A percentile compares a stretch with the other conserved stretches of the same genome.
phyloP scores from a whole-genome alignment of 2,113 vertebrate genomes.

The cattle (Bos taurus) region ARS-UCD2.0 NC_037354.1:26088501-26089000 shows the following conservation, averaged over 20 bases:
- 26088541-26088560: background rate
- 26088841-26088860: background rate
- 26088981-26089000: background rate
- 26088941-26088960: background rate
- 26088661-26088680: background rate
- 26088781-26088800: background rate
- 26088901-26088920: background rate
- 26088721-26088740: background rate
- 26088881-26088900: background rate
- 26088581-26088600: background rate
- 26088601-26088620: background rate
- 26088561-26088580: background rate
- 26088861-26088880: background rate
- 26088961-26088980: background rate
- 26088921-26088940: background rate
- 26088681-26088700: background rate
- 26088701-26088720: background rate
- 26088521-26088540: background rate
- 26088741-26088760: background rate
- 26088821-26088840: background rate
- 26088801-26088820: background rate
- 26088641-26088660: background rate
- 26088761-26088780: background rate
- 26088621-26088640: background rate
- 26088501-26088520: background rate